phyloP scores from a whole-genome alignment of 2,888 invertebrate genomes.

The Incurvaria masculella region DNA sequence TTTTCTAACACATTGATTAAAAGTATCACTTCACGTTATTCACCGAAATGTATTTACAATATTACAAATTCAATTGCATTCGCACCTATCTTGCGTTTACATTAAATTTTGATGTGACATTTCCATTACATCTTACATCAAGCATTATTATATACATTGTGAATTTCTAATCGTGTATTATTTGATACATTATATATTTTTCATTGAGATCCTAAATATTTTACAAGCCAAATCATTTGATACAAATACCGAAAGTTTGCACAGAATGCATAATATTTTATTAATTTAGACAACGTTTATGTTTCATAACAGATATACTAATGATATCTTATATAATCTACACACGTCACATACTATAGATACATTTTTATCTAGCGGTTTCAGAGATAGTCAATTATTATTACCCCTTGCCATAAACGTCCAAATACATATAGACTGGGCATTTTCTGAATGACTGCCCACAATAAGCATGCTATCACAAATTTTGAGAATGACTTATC shows the following conservation, averaged over 20 bases:
- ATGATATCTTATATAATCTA: too few relatives aligned
- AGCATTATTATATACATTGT: too few relatives aligned
- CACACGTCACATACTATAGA: background rate
- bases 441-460: background rate
- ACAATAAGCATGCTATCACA: background rate
- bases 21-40: too few relatives aligned
- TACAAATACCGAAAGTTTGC: background rate
- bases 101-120: too few relatives aligned
- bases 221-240: background rate
- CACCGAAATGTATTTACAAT: too few relatives aligned
- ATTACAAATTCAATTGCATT: too few relatives aligned
- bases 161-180: too few relatives aligned
- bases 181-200: too few relatives aligned
- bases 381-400: background rate
- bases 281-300: background rate
- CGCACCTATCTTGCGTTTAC: too few relatives aligned
- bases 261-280: background rate
- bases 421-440: background rate
- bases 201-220: background rate
- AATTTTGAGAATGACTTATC: background rate
- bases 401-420: too few relatives aligned
- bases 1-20: background rate
- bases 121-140: too few relatives aligned
- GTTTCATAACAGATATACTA: too few relatives aligned
- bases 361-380: background rate